phyloP scores from a whole-genome alignment of 2,888 invertebrate species.

The Cremastinae sp. region DNA sequence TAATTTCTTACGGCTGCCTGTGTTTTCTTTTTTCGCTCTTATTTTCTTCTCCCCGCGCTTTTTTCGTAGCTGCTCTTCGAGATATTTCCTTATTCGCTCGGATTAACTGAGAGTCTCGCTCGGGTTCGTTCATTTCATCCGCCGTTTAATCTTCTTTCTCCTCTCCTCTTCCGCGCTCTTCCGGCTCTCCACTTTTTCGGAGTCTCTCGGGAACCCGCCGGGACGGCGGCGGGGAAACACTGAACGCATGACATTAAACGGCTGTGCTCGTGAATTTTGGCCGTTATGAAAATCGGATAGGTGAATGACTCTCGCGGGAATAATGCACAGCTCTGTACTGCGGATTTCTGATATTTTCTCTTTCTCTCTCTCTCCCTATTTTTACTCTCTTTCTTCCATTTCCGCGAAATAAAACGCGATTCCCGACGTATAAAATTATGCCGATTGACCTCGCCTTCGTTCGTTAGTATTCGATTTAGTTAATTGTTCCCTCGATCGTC shows the following conservation, averaged over 20 bases:
- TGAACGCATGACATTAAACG: slow-evolving; percentile 46
- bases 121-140: slow-evolving; percentile 48
- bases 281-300: slow-evolving; percentile 66
- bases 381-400: slow-evolving; percentile 2
- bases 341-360: background rate
- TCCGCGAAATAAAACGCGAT: slow-evolving; percentile 10
- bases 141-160: slow-evolving; percentile 39
- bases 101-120: slow-evolving; percentile 37
- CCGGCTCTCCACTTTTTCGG: slow-evolving; percentile 23
- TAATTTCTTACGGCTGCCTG: background rate
- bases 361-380: no score
- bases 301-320: slow-evolving; percentile 54
- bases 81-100: slow-evolving; percentile 43
- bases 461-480: background rate
- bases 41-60: background rate
- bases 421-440: slow-evolving; percentile 15
- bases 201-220: slow-evolving; percentile 24
- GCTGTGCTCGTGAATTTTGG: slow-evolving; percentile 58
- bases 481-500: no score
- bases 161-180: slow-evolving; percentile 11
- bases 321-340: slow-evolving; percentile 45
- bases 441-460: background rate
- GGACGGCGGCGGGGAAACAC: slow-evolving; percentile 4
- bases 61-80: background rate
- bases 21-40: slow-evolving; percentile 10